Percentiles rank a stretch among this genome's conserved stretches.
These are phyloP conservation scores for Heterotilapia buettikoferi DNA, from an alignment of 2,113 vertebrate species.

Conservation along the genomic window DNA sequence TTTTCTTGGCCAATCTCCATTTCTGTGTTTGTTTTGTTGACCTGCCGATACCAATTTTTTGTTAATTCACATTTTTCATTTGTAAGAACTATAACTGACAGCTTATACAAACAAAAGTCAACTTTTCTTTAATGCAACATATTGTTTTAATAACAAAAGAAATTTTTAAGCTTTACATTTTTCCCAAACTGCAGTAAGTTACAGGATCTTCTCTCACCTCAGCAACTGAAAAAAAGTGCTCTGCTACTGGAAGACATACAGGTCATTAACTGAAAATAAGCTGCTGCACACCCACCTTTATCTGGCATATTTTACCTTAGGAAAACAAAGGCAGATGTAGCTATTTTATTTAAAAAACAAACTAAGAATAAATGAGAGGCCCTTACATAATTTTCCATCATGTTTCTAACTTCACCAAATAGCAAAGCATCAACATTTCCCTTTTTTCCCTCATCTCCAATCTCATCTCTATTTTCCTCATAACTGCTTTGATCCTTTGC, in stretches of 20 bases:
- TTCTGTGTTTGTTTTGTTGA: neutral
- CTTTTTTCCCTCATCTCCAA: neutral
- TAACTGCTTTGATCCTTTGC: neutral
- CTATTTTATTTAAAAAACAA: neutral
- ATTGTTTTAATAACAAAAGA: neutral
- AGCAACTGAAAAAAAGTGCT: neutral
- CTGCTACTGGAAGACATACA: neutral
- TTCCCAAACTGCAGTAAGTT: neutral
- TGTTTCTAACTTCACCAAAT: neutral
- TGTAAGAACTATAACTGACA: neutral
- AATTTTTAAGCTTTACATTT: neutral
- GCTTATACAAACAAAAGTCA: neutral
- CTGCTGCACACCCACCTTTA: rapidly evolving
- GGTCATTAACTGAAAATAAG: neutral
- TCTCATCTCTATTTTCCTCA: neutral
- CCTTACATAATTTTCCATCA: neutral
- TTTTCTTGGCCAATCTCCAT: neutral
- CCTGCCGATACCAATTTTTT: neutral
- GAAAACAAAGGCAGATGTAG: neutral
- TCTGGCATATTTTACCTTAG: neutral
- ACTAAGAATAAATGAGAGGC: neutral
- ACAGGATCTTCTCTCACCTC: neutral
- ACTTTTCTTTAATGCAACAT: neutral
- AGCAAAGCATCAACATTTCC: neutral
- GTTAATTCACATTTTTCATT: neutral